A percentile compares a stretch with the other conserved stretches of the same genome.
Evolutionary conservation across 2,888 invertebrate species (phyloP).

Genomic region (Odontocerum albicorne): DNA sequence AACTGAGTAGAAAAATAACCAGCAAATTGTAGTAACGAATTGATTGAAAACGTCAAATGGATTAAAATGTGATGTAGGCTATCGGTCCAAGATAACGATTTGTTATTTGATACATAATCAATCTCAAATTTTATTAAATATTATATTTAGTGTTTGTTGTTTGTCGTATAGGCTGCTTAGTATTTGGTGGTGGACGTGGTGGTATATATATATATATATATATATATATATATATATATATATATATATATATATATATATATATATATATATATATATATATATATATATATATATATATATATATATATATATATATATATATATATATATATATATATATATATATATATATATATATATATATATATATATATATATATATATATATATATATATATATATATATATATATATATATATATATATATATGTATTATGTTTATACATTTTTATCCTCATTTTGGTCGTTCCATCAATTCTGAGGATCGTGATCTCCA

Average conservation of each 20-base stretch:
- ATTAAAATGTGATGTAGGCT: no score
- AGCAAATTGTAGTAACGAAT: constrained; percentile 52
- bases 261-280: background rate
- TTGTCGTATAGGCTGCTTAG: no score
- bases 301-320: background rate
- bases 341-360: constrained; percentile 1
- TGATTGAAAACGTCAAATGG: no score
- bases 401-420: background rate
- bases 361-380: background rate
- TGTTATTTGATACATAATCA: no score
- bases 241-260: background rate
- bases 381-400: background rate
- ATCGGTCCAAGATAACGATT: no score
- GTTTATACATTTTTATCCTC: background rate
- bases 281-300: background rate
- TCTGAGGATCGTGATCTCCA: no score
- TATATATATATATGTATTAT: no score
- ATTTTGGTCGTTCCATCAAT: no score
- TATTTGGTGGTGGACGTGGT: no score
- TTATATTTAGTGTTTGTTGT: no score
- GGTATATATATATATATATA: no score
- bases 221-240: background rate
- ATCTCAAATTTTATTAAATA: no score
- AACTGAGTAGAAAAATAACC: constrained; percentile 62
- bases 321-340: background rate